Evolutionary conservation across 2,113 vertebrate genomes (phyloP).

Genomic region (Pampusana beccarii): DNA sequence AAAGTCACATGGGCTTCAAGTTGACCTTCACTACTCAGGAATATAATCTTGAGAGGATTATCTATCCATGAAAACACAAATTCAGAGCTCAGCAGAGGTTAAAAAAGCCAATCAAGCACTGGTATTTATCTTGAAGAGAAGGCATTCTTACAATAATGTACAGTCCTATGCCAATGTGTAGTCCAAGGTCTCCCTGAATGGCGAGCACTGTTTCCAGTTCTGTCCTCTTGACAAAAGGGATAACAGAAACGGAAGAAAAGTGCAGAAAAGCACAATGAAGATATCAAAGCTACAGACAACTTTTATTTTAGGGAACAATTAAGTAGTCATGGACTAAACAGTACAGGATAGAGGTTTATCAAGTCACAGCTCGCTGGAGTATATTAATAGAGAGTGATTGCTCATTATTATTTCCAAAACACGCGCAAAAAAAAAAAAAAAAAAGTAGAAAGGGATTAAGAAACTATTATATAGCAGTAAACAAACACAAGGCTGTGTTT

Average conservation of each 20-base stretch:
- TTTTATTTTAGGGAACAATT: neutral
- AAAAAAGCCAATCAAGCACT: neutral
- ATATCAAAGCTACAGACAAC: neutral
- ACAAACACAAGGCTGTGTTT: neutral
- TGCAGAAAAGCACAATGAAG: neutral
- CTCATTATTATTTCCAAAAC: neutral
- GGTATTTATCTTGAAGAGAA: neutral
- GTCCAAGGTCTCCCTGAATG: neutral
- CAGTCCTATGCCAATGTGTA: neutral
- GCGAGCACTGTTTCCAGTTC: neutral
- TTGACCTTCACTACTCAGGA: neutral
- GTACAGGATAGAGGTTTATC: neutral
- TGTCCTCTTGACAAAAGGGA: neutral
- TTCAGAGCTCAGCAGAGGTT: neutral
- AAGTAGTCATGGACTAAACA: neutral
- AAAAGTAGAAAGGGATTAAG: neutral
- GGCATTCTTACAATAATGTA: neutral
- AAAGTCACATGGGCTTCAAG: neutral
- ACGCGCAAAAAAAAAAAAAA: neutral
- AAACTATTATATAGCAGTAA: neutral
- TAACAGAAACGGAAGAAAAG: neutral
- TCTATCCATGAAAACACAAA: neutral
- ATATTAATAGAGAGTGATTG: neutral
- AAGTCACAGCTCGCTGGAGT: neutral
- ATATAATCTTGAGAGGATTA: neutral